A percentile compares a stretch with the other conserved stretches of the same genome.
These are phyloP conservation scores for Leptopilina drosophilae DNA, from an alignment of 2,888 invertebrate species.

Conservation along the genomic window DNA sequence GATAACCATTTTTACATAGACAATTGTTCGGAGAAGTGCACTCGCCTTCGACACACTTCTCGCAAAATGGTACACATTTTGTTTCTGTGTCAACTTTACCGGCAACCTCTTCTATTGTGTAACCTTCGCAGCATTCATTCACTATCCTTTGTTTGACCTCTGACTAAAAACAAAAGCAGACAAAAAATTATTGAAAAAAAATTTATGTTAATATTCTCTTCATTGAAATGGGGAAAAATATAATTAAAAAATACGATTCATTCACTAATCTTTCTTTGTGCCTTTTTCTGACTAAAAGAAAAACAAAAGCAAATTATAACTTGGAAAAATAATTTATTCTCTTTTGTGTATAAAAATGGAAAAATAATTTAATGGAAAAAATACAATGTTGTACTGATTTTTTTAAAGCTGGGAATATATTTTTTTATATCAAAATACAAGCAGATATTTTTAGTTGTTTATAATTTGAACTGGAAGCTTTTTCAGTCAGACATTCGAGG, in stretches of 20 bases:
- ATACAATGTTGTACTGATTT: too few relatives aligned
- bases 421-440: too few relatives aligned
- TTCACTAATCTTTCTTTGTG: too few relatives aligned
- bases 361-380: too few relatives aligned
- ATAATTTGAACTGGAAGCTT: too few relatives aligned
- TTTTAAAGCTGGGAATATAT: too few relatives aligned
- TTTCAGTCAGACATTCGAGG: too few relatives aligned
- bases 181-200: not conserved
- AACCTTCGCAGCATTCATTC: constrained; percentile 88
- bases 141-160: constrained; percentile 83
- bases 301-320: too few relatives aligned
- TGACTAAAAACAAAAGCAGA: constrained; percentile 78
- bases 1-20: constrained; percentile 82
- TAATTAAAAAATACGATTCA: not conserved
- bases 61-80: constrained; percentile 76
- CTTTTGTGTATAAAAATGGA: too few relatives aligned
- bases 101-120: constrained; percentile 78
- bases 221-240: not conserved
- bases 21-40: constrained; percentile 81
- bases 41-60: constrained; percentile 78
- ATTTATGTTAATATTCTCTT: not conserved
- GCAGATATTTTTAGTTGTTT: too few relatives aligned
- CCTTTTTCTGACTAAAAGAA: too few relatives aligned
- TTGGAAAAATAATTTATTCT: too few relatives aligned
- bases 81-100: constrained; percentile 56